A percentile compares a stretch with the other conserved stretches of the same genome.
phyloP scores from a whole-genome alignment of 2,113 vertebrate genomes.

The Ptychochromis oligacanthus region DNA sequence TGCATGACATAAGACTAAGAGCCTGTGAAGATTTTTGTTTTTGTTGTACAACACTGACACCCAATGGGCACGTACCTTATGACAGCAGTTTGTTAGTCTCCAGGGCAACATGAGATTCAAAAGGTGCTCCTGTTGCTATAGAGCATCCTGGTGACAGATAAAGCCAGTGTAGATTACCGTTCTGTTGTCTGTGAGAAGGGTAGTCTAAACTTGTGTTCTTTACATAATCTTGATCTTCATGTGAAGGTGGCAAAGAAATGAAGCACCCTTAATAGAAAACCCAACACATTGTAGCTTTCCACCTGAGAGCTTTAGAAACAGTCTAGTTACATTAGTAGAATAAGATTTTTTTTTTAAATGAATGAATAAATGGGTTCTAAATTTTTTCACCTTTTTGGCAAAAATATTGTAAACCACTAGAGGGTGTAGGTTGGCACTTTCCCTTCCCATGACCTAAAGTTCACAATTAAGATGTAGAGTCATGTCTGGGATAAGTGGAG shows the following conservation, averaged over 20 bases:
- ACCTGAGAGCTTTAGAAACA: neutral
- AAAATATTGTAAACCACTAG: neutral
- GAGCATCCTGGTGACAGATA: neutral
- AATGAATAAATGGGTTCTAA: neutral
- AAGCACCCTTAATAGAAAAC: neutral
- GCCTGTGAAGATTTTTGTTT: neutral
- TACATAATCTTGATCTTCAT: neutral
- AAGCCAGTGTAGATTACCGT: neutral
- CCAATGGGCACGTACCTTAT: neutral
- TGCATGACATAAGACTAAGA: neutral
- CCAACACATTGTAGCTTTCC: neutral
- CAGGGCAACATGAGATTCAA: conserved; percentile 4
- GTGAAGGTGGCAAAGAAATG: neutral
- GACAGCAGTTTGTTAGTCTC: neutral
- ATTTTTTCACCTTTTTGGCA: neutral
- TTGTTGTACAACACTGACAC: conserved; percentile 37
- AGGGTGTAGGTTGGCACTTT: neutral
- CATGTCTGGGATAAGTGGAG: neutral
- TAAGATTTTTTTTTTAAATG: too few species aligned
- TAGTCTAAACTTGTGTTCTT: neutral
- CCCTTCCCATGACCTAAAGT: neutral
- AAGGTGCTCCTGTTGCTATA: neutral
- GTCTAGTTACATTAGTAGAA: neutral
- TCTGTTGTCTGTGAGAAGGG: neutral
- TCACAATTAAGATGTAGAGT: neutral